A percentile compares a stretch with the other conserved stretches of the same genome.
These are phyloP conservation scores for Eudasyphora cyanicolor DNA, from an alignment of 2,888 invertebrate species.

Conservation along the genomic window DNA sequence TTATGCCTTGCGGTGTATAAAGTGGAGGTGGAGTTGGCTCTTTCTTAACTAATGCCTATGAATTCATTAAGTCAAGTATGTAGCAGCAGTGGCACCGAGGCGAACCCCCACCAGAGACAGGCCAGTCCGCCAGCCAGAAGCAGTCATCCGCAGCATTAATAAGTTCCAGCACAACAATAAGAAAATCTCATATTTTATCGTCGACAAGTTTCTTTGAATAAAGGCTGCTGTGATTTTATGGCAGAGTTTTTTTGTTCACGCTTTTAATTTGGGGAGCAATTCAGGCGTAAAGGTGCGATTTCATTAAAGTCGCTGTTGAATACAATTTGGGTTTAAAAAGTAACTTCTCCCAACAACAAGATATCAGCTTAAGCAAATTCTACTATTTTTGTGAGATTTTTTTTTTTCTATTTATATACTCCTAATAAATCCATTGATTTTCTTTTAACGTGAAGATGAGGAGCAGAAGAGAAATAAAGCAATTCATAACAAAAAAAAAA, in stretches of 20 bases:
- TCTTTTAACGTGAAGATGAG: too few species aligned
- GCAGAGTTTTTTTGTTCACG: neutral
- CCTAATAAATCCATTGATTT: too few species aligned
- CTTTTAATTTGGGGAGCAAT: constrained; percentile 2
- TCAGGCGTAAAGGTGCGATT: constrained; percentile 31
- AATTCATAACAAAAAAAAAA: neutral
- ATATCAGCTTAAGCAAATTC: too few species aligned
- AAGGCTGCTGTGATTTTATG: neutral
- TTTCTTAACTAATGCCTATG: constrained; percentile 28
- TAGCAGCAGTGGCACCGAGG: neutral
- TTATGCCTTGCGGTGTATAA: neutral
- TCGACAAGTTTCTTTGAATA: neutral
- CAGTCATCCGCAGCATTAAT: neutral
- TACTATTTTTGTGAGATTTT: too few species aligned
- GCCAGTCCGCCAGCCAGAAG: neutral
- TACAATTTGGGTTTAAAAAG: neutral
- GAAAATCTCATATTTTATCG: neutral
- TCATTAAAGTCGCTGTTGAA: neutral
- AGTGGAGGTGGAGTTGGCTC: neutral
- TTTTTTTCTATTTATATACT: too few species aligned
- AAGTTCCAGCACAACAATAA: neutral
- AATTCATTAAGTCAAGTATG: constrained; percentile 34
- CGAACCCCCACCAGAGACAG: neutral
- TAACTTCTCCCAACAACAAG: neutral
- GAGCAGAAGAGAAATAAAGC: neutral